Conservation (phyloP, 2,797 vertebrate species). For the Gastrophryne carolinensis region DNA sequence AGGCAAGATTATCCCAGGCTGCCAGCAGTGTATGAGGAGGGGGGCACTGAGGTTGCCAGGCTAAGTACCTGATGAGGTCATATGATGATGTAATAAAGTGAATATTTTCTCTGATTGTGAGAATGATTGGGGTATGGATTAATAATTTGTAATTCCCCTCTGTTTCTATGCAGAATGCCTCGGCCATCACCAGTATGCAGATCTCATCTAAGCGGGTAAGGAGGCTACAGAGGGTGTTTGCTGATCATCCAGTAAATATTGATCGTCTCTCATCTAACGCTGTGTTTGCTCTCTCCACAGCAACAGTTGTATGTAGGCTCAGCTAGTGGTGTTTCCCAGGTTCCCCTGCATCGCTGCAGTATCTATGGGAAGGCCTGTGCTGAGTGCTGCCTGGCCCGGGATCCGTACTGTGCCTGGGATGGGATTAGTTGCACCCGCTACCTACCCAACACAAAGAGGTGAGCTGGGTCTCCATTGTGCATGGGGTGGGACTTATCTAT, state of each 20-base stretch:
- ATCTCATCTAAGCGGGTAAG: constrained; percentile 94
- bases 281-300: constrained; percentile 62
- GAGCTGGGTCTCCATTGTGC: no score
- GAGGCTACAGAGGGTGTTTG: background rate
- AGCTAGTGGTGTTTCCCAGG: constrained; percentile 77
- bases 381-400: constrained; percentile 90
- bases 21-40: no score
- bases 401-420: constrained; percentile 94
- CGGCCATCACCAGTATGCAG: constrained; percentile 88
- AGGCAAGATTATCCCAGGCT: no score
- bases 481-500: no score
- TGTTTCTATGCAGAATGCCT: constrained; percentile 74
- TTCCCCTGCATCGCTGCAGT: constrained; percentile 85
- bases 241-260: background rate
- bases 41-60: no score
- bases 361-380: constrained; percentile 88
- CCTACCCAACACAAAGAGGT: constrained; percentile 89
- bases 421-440: constrained; percentile 86
- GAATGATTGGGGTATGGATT: no score
- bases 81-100: no score
- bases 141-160: no score
- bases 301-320: constrained; percentile 93
- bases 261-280: background rate
- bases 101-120: no score
- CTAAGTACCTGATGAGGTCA: no score